Conservation (phyloP, 2,113 vertebrate species). For the Dicrurus megarhynchus region DNA sequence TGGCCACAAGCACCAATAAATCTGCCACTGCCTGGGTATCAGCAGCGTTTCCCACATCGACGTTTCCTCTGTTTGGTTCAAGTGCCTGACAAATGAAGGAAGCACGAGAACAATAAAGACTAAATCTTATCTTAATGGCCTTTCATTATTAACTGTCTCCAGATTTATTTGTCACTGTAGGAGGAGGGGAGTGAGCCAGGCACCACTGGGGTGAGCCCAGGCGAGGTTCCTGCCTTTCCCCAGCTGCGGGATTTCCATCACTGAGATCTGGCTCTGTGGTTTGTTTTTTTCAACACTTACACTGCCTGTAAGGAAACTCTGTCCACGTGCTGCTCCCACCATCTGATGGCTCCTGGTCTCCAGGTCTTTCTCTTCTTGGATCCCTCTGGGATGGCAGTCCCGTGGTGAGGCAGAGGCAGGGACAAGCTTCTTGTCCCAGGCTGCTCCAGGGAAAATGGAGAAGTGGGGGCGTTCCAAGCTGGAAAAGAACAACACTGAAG, state of each 20-base stretch:
- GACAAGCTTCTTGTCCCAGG: not conserved
- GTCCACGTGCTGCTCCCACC: not conserved
- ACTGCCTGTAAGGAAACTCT: not conserved
- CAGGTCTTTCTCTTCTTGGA: not conserved
- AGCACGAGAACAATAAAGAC: not conserved
- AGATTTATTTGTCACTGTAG: not conserved
- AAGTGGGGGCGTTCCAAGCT: not conserved
- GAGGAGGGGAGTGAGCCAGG: not conserved
- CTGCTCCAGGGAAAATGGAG: not conserved
- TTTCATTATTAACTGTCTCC: constrained; percentile 22
- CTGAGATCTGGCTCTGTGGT: not conserved
- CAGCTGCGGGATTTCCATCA: not conserved
- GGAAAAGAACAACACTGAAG: not conserved
- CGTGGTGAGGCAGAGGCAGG: accelerated
- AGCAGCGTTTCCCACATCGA: accelerated
- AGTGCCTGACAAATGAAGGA: not conserved
- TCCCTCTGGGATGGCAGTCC: not conserved
- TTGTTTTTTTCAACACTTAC: accelerated
- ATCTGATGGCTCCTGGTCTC: not conserved
- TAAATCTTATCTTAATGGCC: constrained; percentile 40
- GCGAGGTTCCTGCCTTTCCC: not conserved
- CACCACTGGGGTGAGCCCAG: not conserved
- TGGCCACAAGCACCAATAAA: not conserved
- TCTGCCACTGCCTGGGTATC: not conserved
- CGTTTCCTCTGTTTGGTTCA: not conserved